A percentile compares a stretch with the other conserved stretches of the same genome.
Conservation (phyloP, 2,113 vertebrate species). For the Dromiciops gliroides region DNA sequence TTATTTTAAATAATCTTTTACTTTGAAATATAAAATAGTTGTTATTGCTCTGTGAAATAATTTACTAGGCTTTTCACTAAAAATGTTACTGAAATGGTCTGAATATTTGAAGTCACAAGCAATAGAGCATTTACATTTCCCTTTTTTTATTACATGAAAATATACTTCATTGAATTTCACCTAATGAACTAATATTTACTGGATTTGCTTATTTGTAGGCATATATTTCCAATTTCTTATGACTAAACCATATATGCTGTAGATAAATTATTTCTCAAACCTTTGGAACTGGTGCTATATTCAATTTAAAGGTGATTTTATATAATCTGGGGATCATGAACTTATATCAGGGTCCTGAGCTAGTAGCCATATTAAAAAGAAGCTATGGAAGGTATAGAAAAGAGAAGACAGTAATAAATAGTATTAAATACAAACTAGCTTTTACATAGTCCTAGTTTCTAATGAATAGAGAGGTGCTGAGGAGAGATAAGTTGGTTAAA, state of each 20-base stretch:
- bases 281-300: not conserved
- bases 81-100: not conserved
- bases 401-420: not conserved
- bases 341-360: not conserved
- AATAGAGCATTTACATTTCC: not conserved
- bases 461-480: not conserved
- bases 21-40: conserved; percentile 7
- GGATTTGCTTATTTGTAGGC: not conserved
- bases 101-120: not conserved
- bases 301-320: not conserved
- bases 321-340: conserved; percentile 26
- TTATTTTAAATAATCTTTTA: not conserved
- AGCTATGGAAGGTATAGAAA: conserved; percentile 14
- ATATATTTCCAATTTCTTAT: not conserved
- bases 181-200: not conserved
- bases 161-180: not conserved
- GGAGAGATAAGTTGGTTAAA: not conserved
- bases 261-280: not conserved
- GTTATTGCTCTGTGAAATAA: not conserved
- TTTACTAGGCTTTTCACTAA: conserved; percentile 45
- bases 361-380: conserved; percentile 18
- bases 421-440: conserved; percentile 14
- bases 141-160: not conserved
- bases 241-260: not conserved
- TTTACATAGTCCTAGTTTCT: not conserved